A percentile compares a stretch with the other conserved stretches of the same genome.
These are phyloP conservation scores for Barbus barbus DNA, from an alignment of 2,113 vertebrate species.

Conservation along the genomic window DNA sequence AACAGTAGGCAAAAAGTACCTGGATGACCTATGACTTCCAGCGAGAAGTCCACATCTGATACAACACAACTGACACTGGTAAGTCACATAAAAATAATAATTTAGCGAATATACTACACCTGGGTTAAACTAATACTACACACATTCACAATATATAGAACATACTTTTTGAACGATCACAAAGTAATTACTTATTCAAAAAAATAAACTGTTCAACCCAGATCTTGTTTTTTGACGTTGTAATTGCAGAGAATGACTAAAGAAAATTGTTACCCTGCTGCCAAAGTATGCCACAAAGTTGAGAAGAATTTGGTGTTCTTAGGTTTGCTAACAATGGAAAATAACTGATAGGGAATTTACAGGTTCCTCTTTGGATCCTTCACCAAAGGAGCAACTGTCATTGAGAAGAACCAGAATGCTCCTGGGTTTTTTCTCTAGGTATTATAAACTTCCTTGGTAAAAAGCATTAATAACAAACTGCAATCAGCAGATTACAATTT, in stretches of 20 bases:
- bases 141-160: too few species aligned
- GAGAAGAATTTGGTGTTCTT: slow-evolving; percentile 67
- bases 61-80: too few species aligned
- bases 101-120: too few species aligned
- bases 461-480: neutral
- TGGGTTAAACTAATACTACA: too few species aligned
- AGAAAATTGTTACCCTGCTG: neutral
- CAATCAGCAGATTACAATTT: neutral
- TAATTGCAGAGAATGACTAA: neutral
- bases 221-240: slow-evolving; percentile 7
- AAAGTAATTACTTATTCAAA: neutral
- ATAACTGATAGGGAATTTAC: neutral
- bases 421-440: neutral
- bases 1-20: too few species aligned
- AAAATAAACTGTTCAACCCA: neutral
- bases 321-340: slow-evolving; percentile 29
- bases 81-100: too few species aligned
- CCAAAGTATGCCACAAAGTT: slow-evolving; percentile 66
- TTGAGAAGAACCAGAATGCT: neutral
- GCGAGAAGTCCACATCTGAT: too few species aligned
- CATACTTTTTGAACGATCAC: too few species aligned
- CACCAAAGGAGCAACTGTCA: neutral
- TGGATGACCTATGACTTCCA: too few species aligned
- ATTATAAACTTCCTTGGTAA: neutral
- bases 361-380: neutral